These are phyloP conservation scores for Hypocryptadius cinnamomeus DNA, from an alignment of 2,113 vertebrate species.

Conservation along the genomic window DNA sequence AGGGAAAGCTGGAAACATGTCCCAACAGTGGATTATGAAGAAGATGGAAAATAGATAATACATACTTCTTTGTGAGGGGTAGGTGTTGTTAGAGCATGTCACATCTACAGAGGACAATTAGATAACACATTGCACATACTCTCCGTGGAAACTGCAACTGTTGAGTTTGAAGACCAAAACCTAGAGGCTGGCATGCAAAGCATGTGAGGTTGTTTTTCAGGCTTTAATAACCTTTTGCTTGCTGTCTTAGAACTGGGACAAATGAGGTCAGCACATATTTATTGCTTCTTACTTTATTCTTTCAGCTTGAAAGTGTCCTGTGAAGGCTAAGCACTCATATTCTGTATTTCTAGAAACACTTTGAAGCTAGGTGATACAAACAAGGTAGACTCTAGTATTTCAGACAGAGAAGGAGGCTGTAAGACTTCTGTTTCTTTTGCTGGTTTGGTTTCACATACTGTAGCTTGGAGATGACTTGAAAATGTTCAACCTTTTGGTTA, in stretches of 20 bases:
- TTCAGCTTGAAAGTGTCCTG: not conserved
- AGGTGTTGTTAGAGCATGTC: not conserved
- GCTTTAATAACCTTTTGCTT: not conserved
- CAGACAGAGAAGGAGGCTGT: not conserved
- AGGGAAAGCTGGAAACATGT: not conserved
- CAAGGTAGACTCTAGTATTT: not conserved
- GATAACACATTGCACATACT: not conserved
- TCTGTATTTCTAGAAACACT: slow-evolving; percentile 37
- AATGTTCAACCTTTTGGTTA: not conserved
- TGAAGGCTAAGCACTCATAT: not conserved
- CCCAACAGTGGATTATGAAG: not conserved
- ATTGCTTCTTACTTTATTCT: not conserved
- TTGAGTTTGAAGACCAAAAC: not conserved
- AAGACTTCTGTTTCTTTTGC: slow-evolving; percentile 1
- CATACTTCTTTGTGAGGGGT: not conserved
- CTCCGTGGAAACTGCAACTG: not conserved
- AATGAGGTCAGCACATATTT: not conserved
- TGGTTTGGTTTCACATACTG: not conserved
- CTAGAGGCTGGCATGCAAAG: not conserved
- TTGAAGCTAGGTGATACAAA: slow-evolving; percentile 49
- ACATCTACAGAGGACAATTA: not conserved
- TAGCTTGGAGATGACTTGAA: not conserved
- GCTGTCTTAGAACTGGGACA: not conserved
- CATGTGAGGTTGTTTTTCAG: not conserved
- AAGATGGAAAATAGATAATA: not conserved